Evolutionary conservation across 2,888 invertebrate species (phyloP).

Genomic region (Oscheius sp.): DNA sequence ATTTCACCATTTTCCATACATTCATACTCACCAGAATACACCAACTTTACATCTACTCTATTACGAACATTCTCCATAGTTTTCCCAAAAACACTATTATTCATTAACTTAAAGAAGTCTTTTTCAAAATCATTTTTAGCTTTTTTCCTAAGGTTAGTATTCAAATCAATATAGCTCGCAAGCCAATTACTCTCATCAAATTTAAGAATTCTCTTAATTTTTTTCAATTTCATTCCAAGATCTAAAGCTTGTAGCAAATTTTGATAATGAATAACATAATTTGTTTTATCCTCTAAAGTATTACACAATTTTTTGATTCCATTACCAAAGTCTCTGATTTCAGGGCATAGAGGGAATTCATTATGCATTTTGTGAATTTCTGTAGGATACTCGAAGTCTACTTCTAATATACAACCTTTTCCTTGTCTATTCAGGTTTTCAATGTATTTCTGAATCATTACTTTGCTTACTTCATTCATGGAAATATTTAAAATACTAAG

Average conservation of each 20-base stretch:
- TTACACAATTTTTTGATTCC: constrained; percentile 38
- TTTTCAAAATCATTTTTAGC: constrained; percentile 69
- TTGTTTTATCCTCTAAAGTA: constrained; percentile 39
- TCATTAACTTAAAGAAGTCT: constrained; percentile 71
- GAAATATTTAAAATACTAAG: constrained; percentile 18
- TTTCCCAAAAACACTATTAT: constrained; percentile 71
- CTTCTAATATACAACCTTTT: constrained; percentile 70
- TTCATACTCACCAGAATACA: constrained; percentile 32
- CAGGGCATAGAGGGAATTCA: constrained; percentile 62
- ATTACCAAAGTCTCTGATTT: constrained; percentile 25
- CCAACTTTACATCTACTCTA: constrained; percentile 68
- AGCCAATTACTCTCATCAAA: background rate
- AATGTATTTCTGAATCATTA: background rate
- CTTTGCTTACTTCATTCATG: constrained; percentile 19
- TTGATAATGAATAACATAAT: constrained; percentile 47
- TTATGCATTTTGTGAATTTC: constrained; percentile 69
- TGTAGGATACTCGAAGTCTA: constrained; percentile 72
- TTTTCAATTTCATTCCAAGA: constrained; percentile 32
- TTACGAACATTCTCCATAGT: constrained; percentile 72
- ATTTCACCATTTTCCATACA: constrained; percentile 27
- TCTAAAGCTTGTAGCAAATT: constrained; percentile 30
- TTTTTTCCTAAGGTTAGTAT: constrained; percentile 36
- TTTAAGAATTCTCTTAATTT: background rate
- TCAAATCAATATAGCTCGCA: background rate
- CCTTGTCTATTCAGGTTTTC: constrained; percentile 20